Base-by-base conservation (phyloP, 2,113 vertebrate genomes). In the Sialia sialis region DNA sequence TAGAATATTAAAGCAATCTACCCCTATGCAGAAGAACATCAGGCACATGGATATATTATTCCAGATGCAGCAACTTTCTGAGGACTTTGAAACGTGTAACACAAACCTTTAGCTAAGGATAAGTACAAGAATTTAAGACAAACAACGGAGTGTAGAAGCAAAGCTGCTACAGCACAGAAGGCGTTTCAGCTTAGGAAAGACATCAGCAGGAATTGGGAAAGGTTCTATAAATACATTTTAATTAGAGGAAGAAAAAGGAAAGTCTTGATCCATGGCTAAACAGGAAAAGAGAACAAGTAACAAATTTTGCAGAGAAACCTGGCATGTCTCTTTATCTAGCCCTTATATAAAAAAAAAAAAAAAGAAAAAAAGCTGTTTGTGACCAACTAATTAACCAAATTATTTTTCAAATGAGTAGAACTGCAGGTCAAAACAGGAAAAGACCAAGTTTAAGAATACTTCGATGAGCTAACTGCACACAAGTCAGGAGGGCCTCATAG, bases 191-290 rank as follows among this genome's bases (percentile, higher is more conserved):
- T 26, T 32, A 83, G 59, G 41, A 92, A 92, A 77, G 51, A 70
- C 63, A 84, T 51, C 55, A 86, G 55, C 0, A 30, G 86, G 88
- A 94, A 89, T 75, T 70, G 36, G 55, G 52, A 89, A 87, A 78
- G 41, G 39, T 72, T 96, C 89, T 97, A 96, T 89, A 92, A 96
- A 92, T 93, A 93, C 5, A 23, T 68, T 70, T 83, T 94, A 92
- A 93, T 94, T 89, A 92, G 76, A 94, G 95, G 88, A 92, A 97
- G 84, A 96, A 95, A 95, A 95, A 96, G 68, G 86, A 96, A 96
- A 97, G 94, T 95, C 92, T 63, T 56, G 30, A 48, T 89, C 60
- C 48, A 68, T 77, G 90, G 54, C 89, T 93, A 84, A 96, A 94
- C 94, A 93, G 95, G 96, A 96, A 96, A 84, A 89, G 60, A 86